Evolutionary conservation across 2,888 invertebrate genomes (phyloP), one percentile per base, ranked within the genome.

Genomic region (Mongoloraphidia duomilia): DNA sequence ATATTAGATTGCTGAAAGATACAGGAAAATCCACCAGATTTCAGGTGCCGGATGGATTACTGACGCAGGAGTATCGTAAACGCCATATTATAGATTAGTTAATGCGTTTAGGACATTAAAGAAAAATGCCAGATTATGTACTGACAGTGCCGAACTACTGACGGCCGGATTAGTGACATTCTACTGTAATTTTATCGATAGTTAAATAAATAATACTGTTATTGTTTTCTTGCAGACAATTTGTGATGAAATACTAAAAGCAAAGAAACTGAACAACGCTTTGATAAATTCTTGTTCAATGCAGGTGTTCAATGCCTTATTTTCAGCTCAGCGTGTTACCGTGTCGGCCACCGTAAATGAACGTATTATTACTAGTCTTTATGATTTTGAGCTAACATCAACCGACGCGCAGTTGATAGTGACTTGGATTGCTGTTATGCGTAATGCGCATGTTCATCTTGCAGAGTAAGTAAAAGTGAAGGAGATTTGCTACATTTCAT

Each of bases 401-500:
- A 77, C 74, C 36, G 93, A 94, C 66, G 70, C 79, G 1, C 84
- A 87, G 46, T 86, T 86, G 44, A 81, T 82, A 9, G 63, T 82
- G 26, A 88, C 89, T 1, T 95, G 94, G 94, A 68, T 91, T 47
- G 79, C 82, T n/a, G 86, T 87, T 0, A 75, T 93, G 71, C 86
- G 89, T 59, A 83, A 88, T 63, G 92, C 83, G 0, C 79, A 82
- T 57, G 72, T 80, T 0, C 84, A 83, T 63, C 67, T 90, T 34
- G 77, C 79, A 10, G 66, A 69, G 73, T 82, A 61, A 69, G 66
- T 26, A 26, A 37, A 14, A 46, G 37, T 34, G 5, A 9, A 13
- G 41, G 14, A 48, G 35, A 26, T 26, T n/a, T 26, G 26, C 26
- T 6, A 26, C 3, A 26, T 17, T 17, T 17, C 26, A 26, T 26